Percentiles rank a stretch among this genome's conserved stretches.
Evolutionary conservation across 2,888 invertebrate genomes (phyloP).

Genomic region (Drosophila mettleri): DNA sequence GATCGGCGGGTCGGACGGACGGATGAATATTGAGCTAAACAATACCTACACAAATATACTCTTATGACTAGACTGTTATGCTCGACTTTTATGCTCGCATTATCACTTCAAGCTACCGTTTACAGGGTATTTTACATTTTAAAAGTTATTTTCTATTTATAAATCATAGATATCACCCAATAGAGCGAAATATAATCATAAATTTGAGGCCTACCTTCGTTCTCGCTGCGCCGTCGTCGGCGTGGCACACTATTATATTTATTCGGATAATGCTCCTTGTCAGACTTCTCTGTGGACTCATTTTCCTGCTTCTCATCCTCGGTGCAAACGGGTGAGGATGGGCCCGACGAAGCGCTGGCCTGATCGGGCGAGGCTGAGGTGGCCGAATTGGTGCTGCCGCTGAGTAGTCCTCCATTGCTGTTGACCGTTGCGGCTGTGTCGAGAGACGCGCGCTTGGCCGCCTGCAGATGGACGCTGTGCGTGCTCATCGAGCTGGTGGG

Average conservation of each 20-base stretch:
- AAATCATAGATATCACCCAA: too few species aligned
- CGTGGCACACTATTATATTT: conserved; percentile 74
- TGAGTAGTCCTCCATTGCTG: conserved; percentile 65
- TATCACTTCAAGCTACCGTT: too few species aligned
- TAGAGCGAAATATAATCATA: not conserved
- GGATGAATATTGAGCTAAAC: too few species aligned
- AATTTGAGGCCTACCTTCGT: conserved; percentile 81
- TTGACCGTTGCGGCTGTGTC: conserved; percentile 52
- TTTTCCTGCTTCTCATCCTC: conserved; percentile 87
- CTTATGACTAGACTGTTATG: too few species aligned
- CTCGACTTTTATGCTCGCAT: too few species aligned
- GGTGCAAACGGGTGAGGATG: conserved; percentile 85
- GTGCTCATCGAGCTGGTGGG: conserved; percentile 56
- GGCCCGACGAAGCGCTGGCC: conserved; percentile 84
- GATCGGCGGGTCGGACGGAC: too few species aligned
- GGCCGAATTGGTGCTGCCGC: conserved; percentile 76
- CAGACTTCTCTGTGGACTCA: conserved; percentile 86
- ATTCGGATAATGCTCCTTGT: conserved; percentile 69
- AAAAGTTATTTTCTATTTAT: too few species aligned
- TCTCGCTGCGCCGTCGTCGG: conserved; percentile 79
- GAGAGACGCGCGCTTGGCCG: conserved; percentile 80
- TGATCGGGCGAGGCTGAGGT: conserved; percentile 81
- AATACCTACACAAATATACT: too few species aligned
- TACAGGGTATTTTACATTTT: too few species aligned
- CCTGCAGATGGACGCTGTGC: conserved; percentile 48